Conservation (phyloP, 1,140 invertebrate species). For the Saccostrea glomerata region DNA sequence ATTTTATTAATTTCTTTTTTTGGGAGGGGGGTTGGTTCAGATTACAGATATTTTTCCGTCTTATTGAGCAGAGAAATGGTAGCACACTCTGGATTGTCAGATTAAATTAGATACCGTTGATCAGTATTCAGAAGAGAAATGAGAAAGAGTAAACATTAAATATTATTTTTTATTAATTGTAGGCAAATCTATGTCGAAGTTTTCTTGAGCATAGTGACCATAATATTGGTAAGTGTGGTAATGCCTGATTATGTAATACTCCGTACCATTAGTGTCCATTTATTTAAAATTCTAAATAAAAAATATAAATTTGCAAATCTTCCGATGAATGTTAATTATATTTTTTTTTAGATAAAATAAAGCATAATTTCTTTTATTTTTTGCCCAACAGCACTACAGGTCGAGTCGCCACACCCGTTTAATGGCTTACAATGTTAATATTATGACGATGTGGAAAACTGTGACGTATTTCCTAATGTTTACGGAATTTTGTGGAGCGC, state of each 20-base stretch:
- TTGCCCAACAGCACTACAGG: conserved; percentile 58
- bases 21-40: no score
- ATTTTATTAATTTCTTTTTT: no score
- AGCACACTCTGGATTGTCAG: no score
- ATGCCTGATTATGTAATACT: not conserved
- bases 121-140: no score
- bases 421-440: conserved; percentile 66
- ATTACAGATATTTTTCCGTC: no score
- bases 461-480: conserved; percentile 71
- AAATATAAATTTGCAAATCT: not conserved
- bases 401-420: conserved; percentile 58
- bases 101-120: no score
- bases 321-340: not conserved
- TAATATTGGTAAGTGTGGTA: conserved; percentile 60
- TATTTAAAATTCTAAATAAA: not conserved
- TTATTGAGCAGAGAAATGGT: no score
- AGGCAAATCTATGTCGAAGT: conserved; percentile 67
- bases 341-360: not conserved
- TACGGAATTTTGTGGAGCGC: conserved; percentile 64
- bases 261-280: not conserved
- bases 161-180: not conserved
- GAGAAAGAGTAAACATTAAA: no score
- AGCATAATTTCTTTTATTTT: not conserved
- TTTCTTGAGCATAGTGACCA: conserved; percentile 60
- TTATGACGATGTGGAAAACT: conserved; percentile 75